Base-by-base conservation (phyloP, 2,113 vertebrate genomes). In the Gulo gulo region DNA sequence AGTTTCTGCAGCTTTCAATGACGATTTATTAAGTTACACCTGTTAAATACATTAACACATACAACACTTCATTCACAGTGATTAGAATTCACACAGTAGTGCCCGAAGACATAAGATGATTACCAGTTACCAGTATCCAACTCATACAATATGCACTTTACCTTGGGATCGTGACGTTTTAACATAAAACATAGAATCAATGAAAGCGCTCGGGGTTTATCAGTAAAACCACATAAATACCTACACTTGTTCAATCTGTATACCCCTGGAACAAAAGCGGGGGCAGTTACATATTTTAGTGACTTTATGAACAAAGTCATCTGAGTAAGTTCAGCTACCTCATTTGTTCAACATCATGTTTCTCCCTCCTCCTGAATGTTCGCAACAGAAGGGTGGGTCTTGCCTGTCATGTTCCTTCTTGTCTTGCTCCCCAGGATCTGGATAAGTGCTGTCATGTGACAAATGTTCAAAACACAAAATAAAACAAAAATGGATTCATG, bases 131-230 rank as follows among this genome's bases (percentile, higher is more conserved):
- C 67, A 94, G 74, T 97, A 97, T 92, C 69, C 63, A 93, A 94
- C 55, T 91, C 82, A 98, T 96, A 97, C 95, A 98, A 96, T 97
- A 97, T 97, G 95, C 95, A 97, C 74, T 98, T 97, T 97, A 98
- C 93, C 73, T 90, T 95, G 87, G 26, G 78, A 8, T 71, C 93
- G 10, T 93, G 94, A 97, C 71, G 98, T 98, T 98, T 98, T 98
- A 98, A 98, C 97, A 98, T 98, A 98, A 98, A 98, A 98, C 98
- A 98, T 98, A 97, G 97, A 95, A 89, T 57, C 67, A 93, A 4
- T 94, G 52, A 94, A 97, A 97, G 94, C 88, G 83, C 85, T 76
- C 87, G 55, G 93, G 87, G 95, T 93, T 98, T 97, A 88, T 96
- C 61, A 94, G 42, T 92, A 74, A 92, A 95, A 94, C 71, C 82